Percentiles rank a stretch among this genome's conserved stretches.
Evolutionary conservation across 2,113 vertebrate species (phyloP).

Genomic region (Ptyas mucosa): DNA sequence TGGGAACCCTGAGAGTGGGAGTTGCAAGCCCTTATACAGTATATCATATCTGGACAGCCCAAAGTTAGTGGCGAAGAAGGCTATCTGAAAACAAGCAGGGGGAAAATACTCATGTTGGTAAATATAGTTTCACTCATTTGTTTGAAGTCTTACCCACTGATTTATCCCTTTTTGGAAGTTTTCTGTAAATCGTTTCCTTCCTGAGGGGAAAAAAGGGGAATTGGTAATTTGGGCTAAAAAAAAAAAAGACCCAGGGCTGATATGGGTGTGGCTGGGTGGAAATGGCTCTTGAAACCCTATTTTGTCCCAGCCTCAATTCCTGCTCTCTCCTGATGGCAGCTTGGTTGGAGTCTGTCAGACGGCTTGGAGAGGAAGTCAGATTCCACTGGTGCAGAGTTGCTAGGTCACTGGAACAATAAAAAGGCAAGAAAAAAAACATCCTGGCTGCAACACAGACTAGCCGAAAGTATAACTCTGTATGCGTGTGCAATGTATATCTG

Average conservation of each 20-base stretch:
- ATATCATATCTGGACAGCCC: background rate
- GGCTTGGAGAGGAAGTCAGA: constrained; percentile 68
- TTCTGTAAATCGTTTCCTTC: background rate
- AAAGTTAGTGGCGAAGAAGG: background rate
- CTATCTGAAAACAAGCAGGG: background rate
- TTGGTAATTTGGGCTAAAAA: background rate
- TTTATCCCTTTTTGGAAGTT: constrained; percentile 3
- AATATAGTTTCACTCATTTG: background rate
- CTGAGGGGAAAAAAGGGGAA: fast-evolving
- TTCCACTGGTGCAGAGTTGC: constrained; percentile 72
- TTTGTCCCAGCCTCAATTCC: constrained; percentile 29
- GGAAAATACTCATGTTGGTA: background rate
- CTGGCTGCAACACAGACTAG: constrained; percentile 68
- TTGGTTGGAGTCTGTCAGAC: constrained; percentile 61
- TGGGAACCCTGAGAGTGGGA: background rate
- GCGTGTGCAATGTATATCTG: background rate
- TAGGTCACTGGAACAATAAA: constrained; percentile 79
- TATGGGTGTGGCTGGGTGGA: background rate
- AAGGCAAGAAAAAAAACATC: constrained; percentile 82
- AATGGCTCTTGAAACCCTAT: background rate
- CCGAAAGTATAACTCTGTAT: background rate
- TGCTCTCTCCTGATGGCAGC: constrained; percentile 55
- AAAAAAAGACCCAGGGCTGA: fast-evolving
- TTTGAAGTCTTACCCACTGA: background rate
- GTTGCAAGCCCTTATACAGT: background rate